phyloP scores from a whole-genome alignment of 2,888 invertebrate genomes.

The Drepanosiphum platanoidis region DNA sequence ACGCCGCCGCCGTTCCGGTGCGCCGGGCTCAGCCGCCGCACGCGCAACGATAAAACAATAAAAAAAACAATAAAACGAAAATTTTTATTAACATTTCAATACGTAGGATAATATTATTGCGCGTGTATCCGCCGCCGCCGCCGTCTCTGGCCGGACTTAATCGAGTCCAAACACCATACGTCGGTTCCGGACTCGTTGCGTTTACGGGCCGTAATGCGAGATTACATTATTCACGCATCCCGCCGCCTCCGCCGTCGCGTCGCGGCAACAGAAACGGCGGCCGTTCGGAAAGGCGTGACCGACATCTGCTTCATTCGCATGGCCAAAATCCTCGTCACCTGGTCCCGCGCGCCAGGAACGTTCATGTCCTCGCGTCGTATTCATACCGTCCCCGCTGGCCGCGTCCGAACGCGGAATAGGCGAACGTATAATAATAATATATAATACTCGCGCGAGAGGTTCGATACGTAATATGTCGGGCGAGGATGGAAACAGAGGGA shows the following conservation, averaged over 20 bases:
- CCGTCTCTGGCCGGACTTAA: not conserved
- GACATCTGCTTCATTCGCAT: conserved; percentile 61
- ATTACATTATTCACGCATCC: conserved; percentile 61
- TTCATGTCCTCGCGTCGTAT: not conserved
- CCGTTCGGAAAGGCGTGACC: conserved; percentile 51
- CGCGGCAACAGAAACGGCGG: too few species aligned
- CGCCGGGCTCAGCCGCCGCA: not conserved
- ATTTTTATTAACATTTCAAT: conserved; percentile 39
- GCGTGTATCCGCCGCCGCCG: not conserved
- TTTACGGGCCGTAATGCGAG: conserved; percentile 56
- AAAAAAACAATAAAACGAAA: conserved; percentile 55
- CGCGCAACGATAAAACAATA: not conserved
- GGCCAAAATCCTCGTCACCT: conserved; percentile 46
- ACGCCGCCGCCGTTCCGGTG: not conserved
- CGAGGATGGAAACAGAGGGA: not conserved
- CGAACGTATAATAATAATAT: too few species aligned
- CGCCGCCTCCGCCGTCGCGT: conserved; percentile 17
- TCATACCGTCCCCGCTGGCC: too few species aligned
- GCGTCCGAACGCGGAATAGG: not conserved
- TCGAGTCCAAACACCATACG: conserved; percentile 41
- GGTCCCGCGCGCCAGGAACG: conserved; percentile 6
- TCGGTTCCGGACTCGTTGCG: conserved; percentile 46
- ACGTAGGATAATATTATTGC: not conserved
- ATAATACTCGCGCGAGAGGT: too few species aligned
- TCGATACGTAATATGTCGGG: not conserved